phyloP scores from a whole-genome alignment of 23 tunicate species.

The Trididemnum miniatum region DNA sequence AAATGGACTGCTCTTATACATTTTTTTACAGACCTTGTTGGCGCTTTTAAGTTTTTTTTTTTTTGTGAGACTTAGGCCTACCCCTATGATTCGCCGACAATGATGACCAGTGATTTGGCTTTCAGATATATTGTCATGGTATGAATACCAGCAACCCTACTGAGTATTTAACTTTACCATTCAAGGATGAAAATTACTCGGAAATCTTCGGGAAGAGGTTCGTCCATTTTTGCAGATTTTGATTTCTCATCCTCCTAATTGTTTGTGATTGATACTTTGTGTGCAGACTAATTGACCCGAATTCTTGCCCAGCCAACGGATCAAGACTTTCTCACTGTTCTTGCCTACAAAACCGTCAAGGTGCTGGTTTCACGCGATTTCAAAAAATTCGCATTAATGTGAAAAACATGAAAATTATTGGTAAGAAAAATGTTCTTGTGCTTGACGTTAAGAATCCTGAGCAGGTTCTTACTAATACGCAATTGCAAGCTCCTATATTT shows the following conservation, averaged over 20 bases:
- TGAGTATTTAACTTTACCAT: constrained; percentile 66
- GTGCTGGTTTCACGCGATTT: constrained; percentile 53
- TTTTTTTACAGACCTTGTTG: no score
- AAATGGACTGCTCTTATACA: no score
- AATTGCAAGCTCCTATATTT: no score
- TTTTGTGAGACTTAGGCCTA: no score
- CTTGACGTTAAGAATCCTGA: no score
- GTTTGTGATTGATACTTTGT: not conserved
- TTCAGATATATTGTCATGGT: constrained; percentile 80
- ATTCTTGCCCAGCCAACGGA: constrained; percentile 81
- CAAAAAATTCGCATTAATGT: constrained; percentile 72
- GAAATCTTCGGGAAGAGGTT: constrained; percentile 76
- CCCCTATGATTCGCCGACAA: no score
- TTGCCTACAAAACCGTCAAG: constrained; percentile 55
- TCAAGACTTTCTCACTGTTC: constrained; percentile 53
- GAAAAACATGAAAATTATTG: constrained; percentile 50
- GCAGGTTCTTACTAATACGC: no score
- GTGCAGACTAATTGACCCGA: constrained; percentile 59
- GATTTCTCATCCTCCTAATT: not conserved
- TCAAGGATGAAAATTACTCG: constrained; percentile 76
- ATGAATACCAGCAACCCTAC: constrained; percentile 62
- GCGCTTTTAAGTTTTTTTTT: no score
- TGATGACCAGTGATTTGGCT: no score
- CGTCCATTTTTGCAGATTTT: not conserved
- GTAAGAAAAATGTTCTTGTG: constrained; percentile 19